Evolutionary conservation across 2,113 vertebrate genomes (phyloP).

Genomic region (Syngnathus typhle): DNA sequence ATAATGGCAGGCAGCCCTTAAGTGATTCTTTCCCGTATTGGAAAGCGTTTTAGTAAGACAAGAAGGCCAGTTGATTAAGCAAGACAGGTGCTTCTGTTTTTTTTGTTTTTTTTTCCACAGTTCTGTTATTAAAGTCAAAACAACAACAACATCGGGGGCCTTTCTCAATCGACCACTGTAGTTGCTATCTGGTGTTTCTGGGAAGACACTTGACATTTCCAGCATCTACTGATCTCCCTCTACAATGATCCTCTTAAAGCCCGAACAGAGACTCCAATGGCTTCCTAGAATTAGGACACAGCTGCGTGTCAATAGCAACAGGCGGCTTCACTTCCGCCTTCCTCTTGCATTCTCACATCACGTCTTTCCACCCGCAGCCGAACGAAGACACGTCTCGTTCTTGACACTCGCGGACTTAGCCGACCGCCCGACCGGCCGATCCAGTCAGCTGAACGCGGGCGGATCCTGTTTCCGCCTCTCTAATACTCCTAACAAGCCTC

Average conservation of each 20-base stretch:
- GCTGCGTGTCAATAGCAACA: slow-evolving; percentile 38
- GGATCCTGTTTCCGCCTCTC: slow-evolving; percentile 65
- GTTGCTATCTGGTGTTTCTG: slow-evolving; percentile 7
- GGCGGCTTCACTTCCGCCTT: slow-evolving; percentile 22
- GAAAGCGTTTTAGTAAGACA: slow-evolving; percentile 28
- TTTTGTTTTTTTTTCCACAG: too few relatives aligned
- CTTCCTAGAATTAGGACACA: slow-evolving; percentile 44
- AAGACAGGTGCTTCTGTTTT: too few relatives aligned
- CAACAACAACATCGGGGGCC: too few relatives aligned
- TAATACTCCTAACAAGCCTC: slow-evolving; percentile 71
- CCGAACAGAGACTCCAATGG: slow-evolving; percentile 14
- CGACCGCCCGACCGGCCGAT: slow-evolving; percentile 28
- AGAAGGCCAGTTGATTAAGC: slow-evolving; percentile 4
- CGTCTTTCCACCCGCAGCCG: slow-evolving; percentile 14
- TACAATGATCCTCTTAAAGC: slow-evolving; percentile 19
- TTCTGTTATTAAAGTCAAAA: too few relatives aligned
- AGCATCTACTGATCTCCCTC: slow-evolving; percentile 14
- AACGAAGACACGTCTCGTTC: slow-evolving; percentile 52
- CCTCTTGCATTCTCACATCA: background rate
- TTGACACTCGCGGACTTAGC: slow-evolving; percentile 59
- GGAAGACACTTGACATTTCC: background rate
- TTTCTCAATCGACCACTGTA: background rate
- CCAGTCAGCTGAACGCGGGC: slow-evolving; percentile 60
- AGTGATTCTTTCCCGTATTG: slow-evolving; percentile 26
- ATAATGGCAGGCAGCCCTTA: slow-evolving; percentile 7